phyloP scores from a whole-genome alignment of 2,888 invertebrate species.

The Penaeus monodon region DNA sequence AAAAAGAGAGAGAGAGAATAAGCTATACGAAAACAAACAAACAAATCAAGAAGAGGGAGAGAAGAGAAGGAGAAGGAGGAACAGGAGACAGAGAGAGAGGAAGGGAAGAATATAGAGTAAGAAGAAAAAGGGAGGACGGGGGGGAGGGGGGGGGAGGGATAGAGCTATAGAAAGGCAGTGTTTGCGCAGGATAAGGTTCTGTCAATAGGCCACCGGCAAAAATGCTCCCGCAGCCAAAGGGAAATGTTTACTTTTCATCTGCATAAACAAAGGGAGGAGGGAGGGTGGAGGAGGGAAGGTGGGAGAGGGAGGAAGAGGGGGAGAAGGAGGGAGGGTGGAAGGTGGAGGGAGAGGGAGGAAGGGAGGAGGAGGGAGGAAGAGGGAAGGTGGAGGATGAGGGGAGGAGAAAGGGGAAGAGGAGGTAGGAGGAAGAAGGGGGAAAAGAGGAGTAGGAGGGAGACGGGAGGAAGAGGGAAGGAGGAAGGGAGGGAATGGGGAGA shows the following conservation, averaged over 20 bases:
- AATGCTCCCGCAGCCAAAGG: neutral
- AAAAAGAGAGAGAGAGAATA: no score
- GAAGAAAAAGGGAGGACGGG: neutral
- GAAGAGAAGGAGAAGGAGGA: neutral
- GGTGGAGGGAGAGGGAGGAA: neutral
- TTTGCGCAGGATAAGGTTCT: constrained; percentile 3
- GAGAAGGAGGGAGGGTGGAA: neutral
- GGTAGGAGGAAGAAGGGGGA: no score
- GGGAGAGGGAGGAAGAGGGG: no score
- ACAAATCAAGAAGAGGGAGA: neutral
- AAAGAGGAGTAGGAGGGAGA: neutral
- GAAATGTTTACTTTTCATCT: neutral
- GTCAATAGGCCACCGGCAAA: neutral
- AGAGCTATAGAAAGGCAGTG: neutral
- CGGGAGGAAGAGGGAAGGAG: neutral
- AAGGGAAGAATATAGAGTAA: neutral
- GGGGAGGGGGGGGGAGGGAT: no score
- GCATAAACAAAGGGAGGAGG: constrained; percentile 9
- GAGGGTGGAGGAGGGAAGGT: neutral
- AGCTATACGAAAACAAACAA: no score
- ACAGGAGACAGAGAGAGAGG: neutral
- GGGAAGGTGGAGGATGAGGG: neutral
- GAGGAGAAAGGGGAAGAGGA: neutral
- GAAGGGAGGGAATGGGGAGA: no score
- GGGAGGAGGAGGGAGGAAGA: neutral